Conservation (phyloP, 2,113 vertebrate genomes). For the Macaca nemestrina region DNA sequence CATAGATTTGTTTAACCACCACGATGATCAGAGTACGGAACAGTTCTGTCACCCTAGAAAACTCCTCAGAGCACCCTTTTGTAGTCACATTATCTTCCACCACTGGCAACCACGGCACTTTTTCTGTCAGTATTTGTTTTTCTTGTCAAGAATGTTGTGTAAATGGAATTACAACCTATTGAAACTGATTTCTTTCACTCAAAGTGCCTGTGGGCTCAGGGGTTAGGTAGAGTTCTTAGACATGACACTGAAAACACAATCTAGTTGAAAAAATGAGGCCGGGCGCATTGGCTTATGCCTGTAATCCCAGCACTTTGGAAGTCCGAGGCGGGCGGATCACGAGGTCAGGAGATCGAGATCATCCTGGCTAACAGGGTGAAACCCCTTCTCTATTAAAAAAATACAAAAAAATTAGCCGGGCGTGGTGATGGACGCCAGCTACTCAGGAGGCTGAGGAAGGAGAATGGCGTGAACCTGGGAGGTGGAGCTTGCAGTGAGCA, state of each 20-base stretch:
- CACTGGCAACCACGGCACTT: neutral
- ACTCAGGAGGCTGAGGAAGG: too few relatives aligned
- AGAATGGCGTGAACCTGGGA: too few relatives aligned
- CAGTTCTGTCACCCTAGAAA: neutral
- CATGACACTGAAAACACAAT: neutral
- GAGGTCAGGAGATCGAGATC: too few relatives aligned
- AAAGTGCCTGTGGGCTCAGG: neutral
- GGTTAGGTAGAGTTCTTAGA: neutral
- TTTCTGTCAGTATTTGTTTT: neutral
- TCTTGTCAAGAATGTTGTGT: neutral
- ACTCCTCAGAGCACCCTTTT: fast-evolving
- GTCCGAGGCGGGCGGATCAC: too few relatives aligned
- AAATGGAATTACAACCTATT: neutral
- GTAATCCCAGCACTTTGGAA: too few relatives aligned
- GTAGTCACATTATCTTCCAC: neutral
- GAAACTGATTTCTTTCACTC: neutral
- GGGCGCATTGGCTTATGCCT: too few relatives aligned
- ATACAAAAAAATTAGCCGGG: too few relatives aligned
- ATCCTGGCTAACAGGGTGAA: too few relatives aligned
- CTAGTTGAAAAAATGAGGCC: too few relatives aligned
- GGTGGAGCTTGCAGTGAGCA: too few relatives aligned
- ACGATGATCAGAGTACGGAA: neutral
- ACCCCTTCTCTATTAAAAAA: too few relatives aligned
- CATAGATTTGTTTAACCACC: neutral
- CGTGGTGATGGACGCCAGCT: too few relatives aligned